phyloP scores from a whole-genome alignment of 2,888 invertebrate species.

The Bembecia ichneumoniformis region DNA sequence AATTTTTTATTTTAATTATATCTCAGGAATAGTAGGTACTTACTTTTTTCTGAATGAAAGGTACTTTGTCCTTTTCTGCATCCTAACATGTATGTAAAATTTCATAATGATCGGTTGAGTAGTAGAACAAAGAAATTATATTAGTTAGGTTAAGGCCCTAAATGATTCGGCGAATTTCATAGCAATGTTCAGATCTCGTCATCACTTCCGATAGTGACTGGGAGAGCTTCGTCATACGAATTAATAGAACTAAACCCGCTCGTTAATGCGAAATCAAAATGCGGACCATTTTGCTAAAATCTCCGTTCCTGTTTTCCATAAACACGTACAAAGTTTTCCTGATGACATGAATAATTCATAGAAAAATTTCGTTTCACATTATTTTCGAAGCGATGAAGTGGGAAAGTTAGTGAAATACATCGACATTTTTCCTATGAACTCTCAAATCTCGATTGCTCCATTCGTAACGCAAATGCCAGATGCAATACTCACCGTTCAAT shows the following conservation, averaged over 20 bases:
- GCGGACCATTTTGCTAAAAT: neutral
- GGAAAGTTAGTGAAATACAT: neutral
- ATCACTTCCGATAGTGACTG: conserved; percentile 33
- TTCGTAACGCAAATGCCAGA: neutral
- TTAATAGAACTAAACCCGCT: neutral
- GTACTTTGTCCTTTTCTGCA: too few relatives aligned
- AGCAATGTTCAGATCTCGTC: conserved; percentile 55
- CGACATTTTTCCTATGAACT: neutral
- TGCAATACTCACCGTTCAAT: conserved; percentile 38
- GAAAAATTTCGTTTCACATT: neutral
- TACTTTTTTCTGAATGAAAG: too few relatives aligned
- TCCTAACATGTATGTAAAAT: too few relatives aligned
- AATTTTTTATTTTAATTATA: too few relatives aligned
- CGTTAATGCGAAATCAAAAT: neutral
- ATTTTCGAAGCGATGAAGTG: neutral
- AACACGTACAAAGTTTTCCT: neutral
- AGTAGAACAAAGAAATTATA: too few relatives aligned
- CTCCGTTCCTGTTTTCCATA: neutral
- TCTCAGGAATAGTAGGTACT: too few relatives aligned
- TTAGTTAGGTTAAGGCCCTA: too few relatives aligned
- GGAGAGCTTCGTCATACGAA: neutral
- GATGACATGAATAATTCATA: neutral
- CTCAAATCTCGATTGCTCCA: neutral
- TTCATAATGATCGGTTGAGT: too few relatives aligned
- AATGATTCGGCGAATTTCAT: conserved; percentile 26